Evolutionary conservation across 2,113 vertebrate genomes (phyloP).

Genomic region (Miniopterus natalensis): DNA sequence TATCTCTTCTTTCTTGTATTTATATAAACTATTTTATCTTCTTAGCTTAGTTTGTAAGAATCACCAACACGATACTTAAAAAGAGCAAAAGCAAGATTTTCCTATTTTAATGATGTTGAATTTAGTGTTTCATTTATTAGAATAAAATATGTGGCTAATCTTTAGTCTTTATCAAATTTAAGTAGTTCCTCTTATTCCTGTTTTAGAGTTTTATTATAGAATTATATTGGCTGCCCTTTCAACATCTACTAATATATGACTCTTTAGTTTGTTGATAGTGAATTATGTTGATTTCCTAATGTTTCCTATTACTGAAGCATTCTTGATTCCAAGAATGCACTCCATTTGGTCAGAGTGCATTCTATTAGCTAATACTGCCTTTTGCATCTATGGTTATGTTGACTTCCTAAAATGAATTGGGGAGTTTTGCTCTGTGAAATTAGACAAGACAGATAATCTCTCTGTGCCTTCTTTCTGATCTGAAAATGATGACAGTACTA

Average conservation of each 20-base stretch:
- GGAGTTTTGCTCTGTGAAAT: conserved; percentile 17
- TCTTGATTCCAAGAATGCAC: background rate
- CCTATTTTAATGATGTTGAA: background rate
- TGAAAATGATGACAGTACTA: conserved; percentile 26
- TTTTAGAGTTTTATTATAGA: conserved; percentile 36
- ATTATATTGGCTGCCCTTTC: conserved; percentile 20
- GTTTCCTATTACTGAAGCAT: conserved; percentile 28
- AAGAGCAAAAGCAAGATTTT: conserved; percentile 12
- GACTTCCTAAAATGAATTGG: conserved; percentile 6
- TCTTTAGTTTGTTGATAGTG: background rate
- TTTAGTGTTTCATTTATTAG: conserved; percentile 29
- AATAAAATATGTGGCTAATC: background rate
- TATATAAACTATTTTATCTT: conserved; percentile 7
- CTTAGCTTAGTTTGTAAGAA: background rate
- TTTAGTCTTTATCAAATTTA: conserved; percentile 45
- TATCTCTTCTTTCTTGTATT: conserved; percentile 28
- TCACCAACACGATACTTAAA: background rate
- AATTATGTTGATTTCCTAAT: conserved; percentile 45
- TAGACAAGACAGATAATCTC: background rate
- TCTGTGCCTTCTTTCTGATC: background rate
- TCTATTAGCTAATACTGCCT: conserved; percentile 16
- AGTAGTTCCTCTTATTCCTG: background rate
- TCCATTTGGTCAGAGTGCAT: background rate
- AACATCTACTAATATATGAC: background rate
- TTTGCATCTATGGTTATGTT: background rate